Percentiles rank a stretch among this genome's conserved stretches.
phyloP scores from a whole-genome alignment of 2,797 vertebrate species.

The Hydrolagus colliei region DNA sequence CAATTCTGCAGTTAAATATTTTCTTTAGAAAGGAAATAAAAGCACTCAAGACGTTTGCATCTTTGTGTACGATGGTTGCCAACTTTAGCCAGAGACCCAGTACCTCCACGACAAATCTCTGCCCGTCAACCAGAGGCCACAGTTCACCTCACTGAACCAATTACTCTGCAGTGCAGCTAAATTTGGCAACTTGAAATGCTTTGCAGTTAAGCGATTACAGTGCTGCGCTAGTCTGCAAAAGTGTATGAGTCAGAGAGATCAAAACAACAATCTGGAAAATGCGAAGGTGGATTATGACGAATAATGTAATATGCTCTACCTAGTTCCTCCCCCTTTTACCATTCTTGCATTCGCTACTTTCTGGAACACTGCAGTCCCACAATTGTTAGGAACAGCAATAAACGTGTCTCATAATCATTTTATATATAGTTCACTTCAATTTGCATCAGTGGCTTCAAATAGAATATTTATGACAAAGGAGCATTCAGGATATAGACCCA shows the following conservation, averaged over 20 bases:
- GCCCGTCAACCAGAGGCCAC: neutral
- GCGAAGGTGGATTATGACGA: slow-evolving; percentile 24
- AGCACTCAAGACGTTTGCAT: neutral
- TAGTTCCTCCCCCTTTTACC: neutral
- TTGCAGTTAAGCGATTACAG: slow-evolving; percentile 8
- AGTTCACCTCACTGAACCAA: slow-evolving; percentile 11
- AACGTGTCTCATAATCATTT: no score
- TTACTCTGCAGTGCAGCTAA: neutral
- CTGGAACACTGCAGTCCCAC: no score
- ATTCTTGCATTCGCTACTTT: no score
- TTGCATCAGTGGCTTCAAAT: no score
- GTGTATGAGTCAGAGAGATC: slow-evolving; percentile 1
- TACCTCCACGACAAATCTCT: neutral
- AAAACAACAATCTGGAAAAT: slow-evolving; percentile 26
- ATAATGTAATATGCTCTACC: neutral
- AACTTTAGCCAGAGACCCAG: neutral
- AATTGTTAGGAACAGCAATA: no score
- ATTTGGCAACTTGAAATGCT: neutral
- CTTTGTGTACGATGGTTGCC: neutral
- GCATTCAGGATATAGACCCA: no score
- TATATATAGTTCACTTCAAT: no score
- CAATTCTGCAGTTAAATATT: neutral
- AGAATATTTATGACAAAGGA: no score
- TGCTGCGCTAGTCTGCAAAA: slow-evolving; percentile 11
- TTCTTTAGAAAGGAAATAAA: neutral